A percentile compares a stretch with the other conserved stretches of the same genome.
These are phyloP conservation scores for Tipula helvola DNA, from an alignment of 2,888 invertebrate species.

Conservation along the genomic window DNA sequence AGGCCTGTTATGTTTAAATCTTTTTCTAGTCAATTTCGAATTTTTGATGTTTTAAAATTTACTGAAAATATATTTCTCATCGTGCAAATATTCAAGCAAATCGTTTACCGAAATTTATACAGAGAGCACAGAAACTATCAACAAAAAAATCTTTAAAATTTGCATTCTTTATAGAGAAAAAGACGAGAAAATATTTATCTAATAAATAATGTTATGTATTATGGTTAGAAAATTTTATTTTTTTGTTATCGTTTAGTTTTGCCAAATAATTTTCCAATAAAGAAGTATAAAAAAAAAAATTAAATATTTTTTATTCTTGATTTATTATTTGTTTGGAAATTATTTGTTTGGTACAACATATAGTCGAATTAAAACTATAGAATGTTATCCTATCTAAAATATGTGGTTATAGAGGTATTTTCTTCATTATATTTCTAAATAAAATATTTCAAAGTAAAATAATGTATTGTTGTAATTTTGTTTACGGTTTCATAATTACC, in stretches of 20 bases:
- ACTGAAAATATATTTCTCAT: background rate
- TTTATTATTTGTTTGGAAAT: background rate
- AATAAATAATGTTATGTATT: background rate
- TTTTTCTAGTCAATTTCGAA: background rate
- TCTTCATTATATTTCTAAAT: background rate
- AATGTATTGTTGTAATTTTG: background rate
- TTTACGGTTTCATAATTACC: background rate
- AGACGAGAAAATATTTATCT: background rate
- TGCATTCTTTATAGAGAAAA: background rate
- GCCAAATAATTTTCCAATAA: background rate
- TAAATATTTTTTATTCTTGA: background rate
- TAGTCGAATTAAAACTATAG: background rate
- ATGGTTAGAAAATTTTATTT: background rate
- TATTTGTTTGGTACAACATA: background rate
- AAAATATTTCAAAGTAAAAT: no score
- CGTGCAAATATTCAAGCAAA: background rate
- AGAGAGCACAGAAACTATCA: background rate
- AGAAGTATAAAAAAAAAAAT: background rate
- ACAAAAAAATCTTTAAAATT: background rate
- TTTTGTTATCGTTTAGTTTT: background rate
- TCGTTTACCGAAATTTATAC: no score
- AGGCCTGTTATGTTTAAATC: background rate
- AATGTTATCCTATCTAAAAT: background rate
- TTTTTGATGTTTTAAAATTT: background rate
- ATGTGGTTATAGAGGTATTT: background rate